Evolutionary conservation across 2,113 vertebrate species (phyloP), one percentile per base, ranked within the genome.

Genomic region (Triplophysa dalaica): DNA sequence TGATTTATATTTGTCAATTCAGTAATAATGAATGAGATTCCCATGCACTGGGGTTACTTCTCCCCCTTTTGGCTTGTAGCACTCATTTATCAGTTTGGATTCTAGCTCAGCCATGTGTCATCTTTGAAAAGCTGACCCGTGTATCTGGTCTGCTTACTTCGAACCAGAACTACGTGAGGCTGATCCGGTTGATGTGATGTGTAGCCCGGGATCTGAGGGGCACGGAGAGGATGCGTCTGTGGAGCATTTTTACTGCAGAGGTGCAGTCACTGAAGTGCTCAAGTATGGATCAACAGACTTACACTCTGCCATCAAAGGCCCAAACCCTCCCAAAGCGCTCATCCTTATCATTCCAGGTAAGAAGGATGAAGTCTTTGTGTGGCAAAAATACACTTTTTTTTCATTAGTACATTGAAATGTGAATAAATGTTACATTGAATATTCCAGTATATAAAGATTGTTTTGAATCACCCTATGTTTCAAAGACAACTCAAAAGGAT

Each of bases 281-380:
- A 90, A 88, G 58, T 92, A 90, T 82, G 93, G 93, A 12, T 22
- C 87, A n/a, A 5, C 4, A 61, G 85, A 83, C n/a, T 80, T 92
- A 56, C 56, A 84, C 13, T 33, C 81, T 8, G 76, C 70, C 67
- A 80, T 50, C 38, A 77, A 68, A 33, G 60, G 33, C 24, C 26
- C 64, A 14, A 77, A 58, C 3, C 24, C 77, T 68, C 54, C 82
- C 54, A 85, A 84, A 43, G 26, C 87, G 8, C 89, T 94, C 50
- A 85, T 94, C 67, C 90, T 94, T 11, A 64, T 94, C 78, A 90
- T 94, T 82, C 93, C 93, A 90, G 93, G 93, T 93, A 85, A 80
- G 85, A 45, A 61, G 54, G 61, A 52, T 8, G 10, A 6, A 74
- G 10, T 38, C n/a, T 8, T 8, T 61, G n/a, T 16, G 24, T 10